A percentile compares a stretch with the other conserved stretches of the same genome.
phyloP scores from a whole-genome alignment of 2,888 invertebrate genomes.

The Macropis europaea region DNA sequence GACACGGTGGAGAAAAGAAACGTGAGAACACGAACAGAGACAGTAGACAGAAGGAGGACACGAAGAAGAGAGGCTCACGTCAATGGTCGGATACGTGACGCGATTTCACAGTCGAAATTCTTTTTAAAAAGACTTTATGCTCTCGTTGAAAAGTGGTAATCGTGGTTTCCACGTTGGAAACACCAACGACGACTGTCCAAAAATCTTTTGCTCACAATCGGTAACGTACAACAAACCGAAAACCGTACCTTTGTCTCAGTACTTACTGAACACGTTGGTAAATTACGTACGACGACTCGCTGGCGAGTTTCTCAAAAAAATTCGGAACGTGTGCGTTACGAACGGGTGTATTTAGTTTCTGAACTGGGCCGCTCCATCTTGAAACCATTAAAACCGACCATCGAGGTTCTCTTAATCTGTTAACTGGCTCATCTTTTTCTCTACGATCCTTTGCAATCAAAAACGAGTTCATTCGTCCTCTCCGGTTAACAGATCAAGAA shows the following conservation, averaged over 20 bases:
- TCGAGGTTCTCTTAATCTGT: not conserved
- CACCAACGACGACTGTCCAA: conserved; percentile 14
- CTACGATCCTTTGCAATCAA: not conserved
- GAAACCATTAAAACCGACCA: too few relatives aligned
- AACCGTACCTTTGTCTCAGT: conserved; percentile 37
- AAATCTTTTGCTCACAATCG: conserved; percentile 21
- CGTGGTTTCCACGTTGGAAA: conserved; percentile 2
- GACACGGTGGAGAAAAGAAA: conserved; percentile 7
- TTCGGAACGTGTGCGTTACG: conserved; percentile 18
- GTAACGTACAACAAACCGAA: conserved; percentile 19
- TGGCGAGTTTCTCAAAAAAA: conserved; percentile 40
- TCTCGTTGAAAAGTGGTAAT: not conserved
- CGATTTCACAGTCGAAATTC: not conserved
- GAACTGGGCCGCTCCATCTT: conserved; percentile 14
- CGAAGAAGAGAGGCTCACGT: conserved; percentile 23
- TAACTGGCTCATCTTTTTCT: not conserved
- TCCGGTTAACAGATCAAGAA: not conserved
- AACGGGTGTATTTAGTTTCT: not conserved
- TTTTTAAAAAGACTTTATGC: not conserved
- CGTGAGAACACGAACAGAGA: conserved; percentile 2
- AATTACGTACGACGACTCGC: conserved; percentile 40
- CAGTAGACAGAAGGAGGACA: not conserved
- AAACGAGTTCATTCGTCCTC: not conserved
- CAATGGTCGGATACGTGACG: conserved; percentile 34
- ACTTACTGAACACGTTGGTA: conserved; percentile 55